Evolutionary conservation across 1,140 invertebrate genomes (phyloP).

Genomic region (Yoshiicerus persimilis): DNA sequence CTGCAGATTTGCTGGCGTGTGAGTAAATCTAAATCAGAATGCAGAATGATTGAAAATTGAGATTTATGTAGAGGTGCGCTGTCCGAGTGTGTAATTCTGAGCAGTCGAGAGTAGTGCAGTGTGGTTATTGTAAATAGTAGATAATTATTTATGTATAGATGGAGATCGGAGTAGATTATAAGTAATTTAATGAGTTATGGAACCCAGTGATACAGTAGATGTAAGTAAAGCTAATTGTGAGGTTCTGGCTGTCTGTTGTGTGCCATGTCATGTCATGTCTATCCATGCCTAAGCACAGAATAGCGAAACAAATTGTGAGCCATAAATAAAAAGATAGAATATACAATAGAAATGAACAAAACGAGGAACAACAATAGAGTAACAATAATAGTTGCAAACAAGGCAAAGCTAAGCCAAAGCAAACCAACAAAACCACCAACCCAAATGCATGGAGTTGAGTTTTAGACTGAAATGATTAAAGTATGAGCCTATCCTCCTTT

Average conservation of each 20-base stretch:
- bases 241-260: conserved; percentile 6
- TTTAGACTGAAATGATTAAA: conserved; percentile 3
- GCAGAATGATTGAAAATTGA: no score
- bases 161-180: background rate
- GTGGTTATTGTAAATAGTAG: background rate
- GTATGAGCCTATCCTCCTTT: background rate
- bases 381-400: conserved; percentile 15
- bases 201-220: background rate
- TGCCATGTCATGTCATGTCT: conserved; percentile 21
- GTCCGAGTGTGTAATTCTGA: no score
- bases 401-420: background rate
- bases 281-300: conserved; percentile 21
- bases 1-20: no score
- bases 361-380: background rate
- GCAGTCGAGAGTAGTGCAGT: background rate
- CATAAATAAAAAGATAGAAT: conserved; percentile 28
- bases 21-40: no score
- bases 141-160: background rate
- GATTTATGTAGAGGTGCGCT: no score
- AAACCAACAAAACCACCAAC: background rate
- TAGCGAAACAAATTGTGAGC: conserved; percentile 21
- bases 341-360: conserved; percentile 18
- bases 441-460: background rate
- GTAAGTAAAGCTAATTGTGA: background rate
- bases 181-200: background rate